Evolutionary conservation across 2,113 vertebrate species (phyloP), one percentile per base, ranked within the genome.

Genomic region (Phoenicopterus ruber): DNA sequence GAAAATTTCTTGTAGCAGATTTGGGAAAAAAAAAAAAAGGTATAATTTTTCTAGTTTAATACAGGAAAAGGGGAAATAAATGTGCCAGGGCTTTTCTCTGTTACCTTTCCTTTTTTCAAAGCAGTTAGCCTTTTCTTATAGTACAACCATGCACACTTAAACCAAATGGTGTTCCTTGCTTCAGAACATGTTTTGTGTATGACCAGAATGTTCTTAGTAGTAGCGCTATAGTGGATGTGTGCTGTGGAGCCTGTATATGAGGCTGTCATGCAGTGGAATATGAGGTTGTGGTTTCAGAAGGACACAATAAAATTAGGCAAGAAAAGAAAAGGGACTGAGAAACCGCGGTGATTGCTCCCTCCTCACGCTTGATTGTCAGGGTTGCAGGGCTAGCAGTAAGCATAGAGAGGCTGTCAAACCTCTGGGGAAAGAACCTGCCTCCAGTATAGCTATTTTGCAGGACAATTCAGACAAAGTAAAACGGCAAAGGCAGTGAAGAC

Each of bases 291-390:
- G 28, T 80, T 77, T 50, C 38, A 81, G 40, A 69, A 13, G 20
- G 10, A 38, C 4, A 13, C 22, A 47, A 61, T n/a, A 2, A 70
- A 87, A 65, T 31, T 21, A 81, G 10, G 11, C 55, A 61, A 42
- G 44, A 69, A 65, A 81, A 54, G 19, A 36, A 84, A 54, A 44
- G 20, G 11, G 55, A 46, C 13, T 28, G 42, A 84, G 63, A 82
- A 84, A 65, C 19, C 0, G 0, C 2, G 2, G 31, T 21, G 44
- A 17, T 19, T 55, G 13, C 11, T 65, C 29, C 34, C 11, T 65
- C 29, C 34, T 90, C 40, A 47, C 7, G 1, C 13, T n/a, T 47
- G 22, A 12, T 34, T 77, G 24, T 71, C 36, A 31, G 52, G 40
- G 26, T 14, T 85, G 31, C 66, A 52, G 65, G 50, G 20, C 24